Percentiles rank a stretch among this genome's conserved stretches.
Evolutionary conservation across 2,888 invertebrate species (phyloP).

Genomic region (Uropetala carovei): DNA sequence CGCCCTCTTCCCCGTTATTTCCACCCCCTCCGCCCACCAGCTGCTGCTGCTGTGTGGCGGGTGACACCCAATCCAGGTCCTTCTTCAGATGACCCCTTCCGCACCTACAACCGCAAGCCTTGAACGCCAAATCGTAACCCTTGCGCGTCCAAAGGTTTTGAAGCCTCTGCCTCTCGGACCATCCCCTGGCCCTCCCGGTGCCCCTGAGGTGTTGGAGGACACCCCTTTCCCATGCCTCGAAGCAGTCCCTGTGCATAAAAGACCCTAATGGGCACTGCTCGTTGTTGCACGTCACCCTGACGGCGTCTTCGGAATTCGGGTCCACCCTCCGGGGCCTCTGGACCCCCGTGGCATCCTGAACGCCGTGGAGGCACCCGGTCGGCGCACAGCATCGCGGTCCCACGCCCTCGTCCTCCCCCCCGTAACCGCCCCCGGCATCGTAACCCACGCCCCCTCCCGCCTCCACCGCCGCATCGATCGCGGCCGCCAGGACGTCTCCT

Average conservation of each 20-base stretch:
- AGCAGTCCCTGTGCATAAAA: constrained; percentile 97
- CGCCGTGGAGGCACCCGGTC: constrained; percentile 62
- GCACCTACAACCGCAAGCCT: constrained; percentile 96
- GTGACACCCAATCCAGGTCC: constrained; percentile 94
- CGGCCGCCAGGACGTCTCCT: constrained; percentile 62
- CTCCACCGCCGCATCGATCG: constrained; percentile 66
- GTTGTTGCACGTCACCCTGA: constrained; percentile 96
- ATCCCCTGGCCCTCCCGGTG: constrained; percentile 93
- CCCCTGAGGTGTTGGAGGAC: constrained; percentile 93
- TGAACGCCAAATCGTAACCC: constrained; percentile 96
- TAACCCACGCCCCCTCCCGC: constrained; percentile 73
- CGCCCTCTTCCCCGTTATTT: constrained; percentile 75
- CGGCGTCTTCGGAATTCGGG: constrained; percentile 80
- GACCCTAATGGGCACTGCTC: constrained; percentile 91
- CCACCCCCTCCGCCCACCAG: constrained; percentile 3
- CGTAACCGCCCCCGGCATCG: constrained; percentile 70
- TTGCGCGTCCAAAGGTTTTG: constrained; percentile 99
- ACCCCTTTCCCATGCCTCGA: constrained; percentile 92
- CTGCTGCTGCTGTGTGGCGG: constrained; percentile 75
- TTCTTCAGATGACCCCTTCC: constrained; percentile 95
- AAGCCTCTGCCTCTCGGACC: constrained; percentile 95
- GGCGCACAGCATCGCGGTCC: constrained; percentile 61
- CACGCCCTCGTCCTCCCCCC: constrained; percentile 65
- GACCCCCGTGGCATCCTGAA: constrained; percentile 53
- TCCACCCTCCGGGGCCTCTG: constrained; percentile 36